Evolutionary conservation across 2,797 vertebrate species (phyloP).

Genomic region (Acridotheres tristis): DNA sequence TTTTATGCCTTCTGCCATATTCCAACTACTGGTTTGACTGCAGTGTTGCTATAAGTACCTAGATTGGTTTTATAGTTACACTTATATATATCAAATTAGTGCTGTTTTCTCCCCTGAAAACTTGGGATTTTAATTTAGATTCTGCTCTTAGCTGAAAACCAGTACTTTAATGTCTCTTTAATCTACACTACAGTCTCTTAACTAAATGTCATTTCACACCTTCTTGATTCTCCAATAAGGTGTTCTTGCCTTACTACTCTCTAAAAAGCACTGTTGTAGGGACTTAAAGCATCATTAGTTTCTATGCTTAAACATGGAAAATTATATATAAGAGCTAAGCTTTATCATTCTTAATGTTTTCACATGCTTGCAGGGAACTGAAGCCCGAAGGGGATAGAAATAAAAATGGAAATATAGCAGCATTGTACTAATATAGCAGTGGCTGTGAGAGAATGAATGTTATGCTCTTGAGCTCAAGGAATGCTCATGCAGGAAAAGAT

Average conservation of each 20-base stretch:
- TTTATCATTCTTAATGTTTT: slow-evolving; percentile 64
- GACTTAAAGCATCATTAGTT: slow-evolving; percentile 63
- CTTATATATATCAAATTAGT: slow-evolving; percentile 32
- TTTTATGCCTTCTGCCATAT: neutral
- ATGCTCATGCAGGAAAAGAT: neutral
- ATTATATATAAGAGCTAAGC: slow-evolving; percentile 52
- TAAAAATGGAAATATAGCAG: slow-evolving; percentile 45
- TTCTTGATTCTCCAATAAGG: slow-evolving; percentile 59
- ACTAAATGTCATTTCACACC: slow-evolving; percentile 68
- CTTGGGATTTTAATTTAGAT: slow-evolving; percentile 42
- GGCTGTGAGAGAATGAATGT: neutral
- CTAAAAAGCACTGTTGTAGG: slow-evolving; percentile 48
- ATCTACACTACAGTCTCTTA: slow-evolving; percentile 49
- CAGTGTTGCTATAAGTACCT: neutral
- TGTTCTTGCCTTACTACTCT: slow-evolving; percentile 60
- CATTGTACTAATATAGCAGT: slow-evolving; percentile 30
- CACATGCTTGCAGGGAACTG: slow-evolving; percentile 45
- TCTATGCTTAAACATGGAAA: slow-evolving; percentile 62
- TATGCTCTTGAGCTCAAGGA: neutral
- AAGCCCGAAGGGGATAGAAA: slow-evolving; percentile 34
- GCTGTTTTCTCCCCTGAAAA: slow-evolving; percentile 10
- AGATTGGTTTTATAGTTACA: slow-evolving; percentile 11
- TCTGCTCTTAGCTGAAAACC: slow-evolving; percentile 35
- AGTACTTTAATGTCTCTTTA: slow-evolving; percentile 57
- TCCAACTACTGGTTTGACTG: neutral